These are phyloP conservation scores for Hypomesus transpacificus DNA, from an alignment of 2,113 vertebrate genomes.

Conservation along the genomic window DNA sequence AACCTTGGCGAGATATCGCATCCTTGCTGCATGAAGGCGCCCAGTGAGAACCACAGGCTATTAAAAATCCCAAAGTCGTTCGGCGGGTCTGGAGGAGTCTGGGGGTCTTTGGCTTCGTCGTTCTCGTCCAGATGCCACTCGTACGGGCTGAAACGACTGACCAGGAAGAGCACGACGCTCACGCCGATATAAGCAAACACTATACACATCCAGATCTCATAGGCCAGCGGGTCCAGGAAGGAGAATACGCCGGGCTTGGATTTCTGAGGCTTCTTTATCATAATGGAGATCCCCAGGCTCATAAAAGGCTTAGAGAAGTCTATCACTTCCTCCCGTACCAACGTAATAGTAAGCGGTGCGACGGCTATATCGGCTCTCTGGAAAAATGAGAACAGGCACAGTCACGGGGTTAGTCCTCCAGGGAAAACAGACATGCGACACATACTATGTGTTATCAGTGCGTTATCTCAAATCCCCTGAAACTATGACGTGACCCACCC, in stretches of 20 bases:
- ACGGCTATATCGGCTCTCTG: constrained; percentile 99
- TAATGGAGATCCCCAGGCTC: constrained; percentile 98
- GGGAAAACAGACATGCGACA: not conserved
- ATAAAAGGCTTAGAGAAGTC: constrained; percentile 99
- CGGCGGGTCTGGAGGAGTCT: constrained; percentile 93
- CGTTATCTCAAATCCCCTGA: not conserved
- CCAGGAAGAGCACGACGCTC: constrained; percentile 98
- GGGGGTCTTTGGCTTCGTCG: constrained; percentile 94
- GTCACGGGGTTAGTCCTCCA: constrained; percentile 46
- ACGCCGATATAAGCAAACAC: constrained; percentile 98
- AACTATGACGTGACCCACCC: not conserved
- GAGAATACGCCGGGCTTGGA: constrained; percentile 98
- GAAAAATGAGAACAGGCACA: constrained; percentile 72
- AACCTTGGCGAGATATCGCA: constrained; percentile 99
- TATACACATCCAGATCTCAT: constrained; percentile 99
- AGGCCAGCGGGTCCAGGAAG: constrained; percentile 97
- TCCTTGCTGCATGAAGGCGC: constrained; percentile 99
- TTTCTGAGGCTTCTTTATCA: constrained; percentile 99
- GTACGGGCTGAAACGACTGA: constrained; percentile 98
- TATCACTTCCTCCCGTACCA: constrained; percentile 98
- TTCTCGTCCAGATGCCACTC: constrained; percentile 98
- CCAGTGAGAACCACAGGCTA: constrained; percentile 99
- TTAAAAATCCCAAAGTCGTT: constrained; percentile 99
- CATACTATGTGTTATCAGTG: not conserved
- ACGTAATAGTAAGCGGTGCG: constrained; percentile 94